Evolutionary conservation across 2,888 invertebrate genomes (phyloP).

Genomic region (Diadromus collaris): DNA sequence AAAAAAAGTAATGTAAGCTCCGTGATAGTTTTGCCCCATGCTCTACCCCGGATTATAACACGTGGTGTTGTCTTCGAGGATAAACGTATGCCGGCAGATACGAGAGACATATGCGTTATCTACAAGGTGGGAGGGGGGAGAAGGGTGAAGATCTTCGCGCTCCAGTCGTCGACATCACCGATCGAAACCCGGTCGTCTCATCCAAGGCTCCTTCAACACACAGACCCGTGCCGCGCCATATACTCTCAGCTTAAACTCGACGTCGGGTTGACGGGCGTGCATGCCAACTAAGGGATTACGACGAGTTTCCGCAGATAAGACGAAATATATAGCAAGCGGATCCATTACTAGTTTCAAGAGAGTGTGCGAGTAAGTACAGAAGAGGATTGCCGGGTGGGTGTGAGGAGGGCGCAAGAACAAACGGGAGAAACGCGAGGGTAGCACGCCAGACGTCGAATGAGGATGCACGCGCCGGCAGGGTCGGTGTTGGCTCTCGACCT

Average conservation of each 20-base stretch:
- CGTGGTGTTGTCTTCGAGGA: not conserved
- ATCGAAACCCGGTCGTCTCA: constrained; percentile 9
- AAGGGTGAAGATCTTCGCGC: not conserved
- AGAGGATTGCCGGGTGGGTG: not conserved
- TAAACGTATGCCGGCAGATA: not conserved
- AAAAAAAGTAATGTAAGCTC: not conserved
- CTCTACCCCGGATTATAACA: not conserved
- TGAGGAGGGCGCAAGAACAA: not conserved
- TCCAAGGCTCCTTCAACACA: not conserved
- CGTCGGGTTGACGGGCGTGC: constrained; percentile 12
- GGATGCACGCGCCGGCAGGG: not conserved
- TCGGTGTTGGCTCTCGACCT: constrained; percentile 22
- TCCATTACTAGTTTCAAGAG: constrained; percentile 12
- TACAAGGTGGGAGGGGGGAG: too few relatives aligned
- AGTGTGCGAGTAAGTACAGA: not conserved
- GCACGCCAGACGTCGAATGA: constrained; percentile 12
- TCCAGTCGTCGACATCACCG: not conserved
- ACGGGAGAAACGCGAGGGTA: constrained; percentile 12
- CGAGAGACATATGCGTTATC: not conserved
- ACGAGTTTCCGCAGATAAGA: constrained; percentile 32
- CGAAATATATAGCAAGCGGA: constrained; percentile 18
- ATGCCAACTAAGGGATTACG: constrained; percentile 28
- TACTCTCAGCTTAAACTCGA: constrained; percentile 2
- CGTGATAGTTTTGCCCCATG: not conserved
- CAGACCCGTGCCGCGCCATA: not conserved